Evolutionary conservation across 2,113 vertebrate genomes (phyloP).

Genomic region (Mesitornis unicolor): DNA sequence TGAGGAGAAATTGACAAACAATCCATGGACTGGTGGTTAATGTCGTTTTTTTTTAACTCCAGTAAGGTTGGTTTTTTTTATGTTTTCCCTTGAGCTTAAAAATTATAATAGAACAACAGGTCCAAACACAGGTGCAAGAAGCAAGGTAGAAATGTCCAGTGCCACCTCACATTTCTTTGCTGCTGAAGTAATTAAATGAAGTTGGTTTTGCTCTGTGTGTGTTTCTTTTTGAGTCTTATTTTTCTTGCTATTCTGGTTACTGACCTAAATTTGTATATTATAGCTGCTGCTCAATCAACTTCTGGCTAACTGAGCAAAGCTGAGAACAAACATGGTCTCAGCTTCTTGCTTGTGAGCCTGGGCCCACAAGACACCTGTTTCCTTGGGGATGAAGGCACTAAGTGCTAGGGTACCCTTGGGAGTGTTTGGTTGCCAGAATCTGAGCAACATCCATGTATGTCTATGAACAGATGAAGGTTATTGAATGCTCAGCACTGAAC

Average conservation of each 20-base stretch:
- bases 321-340: background rate
- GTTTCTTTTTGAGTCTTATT: background rate
- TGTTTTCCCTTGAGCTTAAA: background rate
- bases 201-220: background rate
- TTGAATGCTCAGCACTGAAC: background rate
- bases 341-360: background rate
- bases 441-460: background rate
- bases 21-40: accelerated
- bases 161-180: background rate
- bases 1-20: background rate
- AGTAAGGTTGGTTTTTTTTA: background rate
- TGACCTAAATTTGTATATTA: background rate
- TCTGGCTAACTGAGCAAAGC: background rate
- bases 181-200: background rate
- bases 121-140: background rate
- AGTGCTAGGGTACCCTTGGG: background rate
- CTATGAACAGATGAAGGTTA: background rate
- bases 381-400: background rate
- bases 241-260: background rate
- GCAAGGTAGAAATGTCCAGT: background rate
- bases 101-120: background rate
- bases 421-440: background rate
- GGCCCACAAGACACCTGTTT: accelerated
- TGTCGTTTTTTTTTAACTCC: background rate
- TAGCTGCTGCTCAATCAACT: background rate